Percentiles rank a stretch among this genome's conserved stretches.
phyloP scores from a whole-genome alignment of 2,888 invertebrate species.

The Leptinotarsa rubiginosa region DNA sequence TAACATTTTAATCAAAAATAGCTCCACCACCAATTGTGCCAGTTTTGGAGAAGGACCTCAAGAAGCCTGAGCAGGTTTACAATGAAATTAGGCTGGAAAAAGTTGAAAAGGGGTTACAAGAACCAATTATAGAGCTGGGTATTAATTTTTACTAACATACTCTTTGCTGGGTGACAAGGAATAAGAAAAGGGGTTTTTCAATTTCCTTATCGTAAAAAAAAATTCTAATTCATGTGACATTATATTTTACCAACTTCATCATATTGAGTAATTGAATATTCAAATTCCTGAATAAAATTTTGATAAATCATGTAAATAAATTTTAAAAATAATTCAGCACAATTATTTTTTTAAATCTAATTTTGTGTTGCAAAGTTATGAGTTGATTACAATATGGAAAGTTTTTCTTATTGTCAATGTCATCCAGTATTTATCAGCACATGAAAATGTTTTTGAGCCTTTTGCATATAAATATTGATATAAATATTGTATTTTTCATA shows the following conservation, averaged over 20 bases:
- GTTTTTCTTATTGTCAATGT: conserved; percentile 15
- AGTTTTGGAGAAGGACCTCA: conserved; percentile 48
- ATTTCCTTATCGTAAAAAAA: too few species aligned
- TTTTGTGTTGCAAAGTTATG: neutral
- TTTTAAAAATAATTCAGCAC: too few species aligned
- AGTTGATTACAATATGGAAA: neutral
- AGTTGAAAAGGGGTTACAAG: conserved; percentile 60
- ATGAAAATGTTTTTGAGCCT: too few species aligned
- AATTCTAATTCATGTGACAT: too few species aligned
- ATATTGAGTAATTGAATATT: too few species aligned
- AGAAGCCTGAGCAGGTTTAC: conserved; percentile 53
- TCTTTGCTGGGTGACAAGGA: neutral
- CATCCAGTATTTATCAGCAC: neutral
- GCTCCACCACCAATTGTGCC: conserved; percentile 55
- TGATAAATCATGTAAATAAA: too few species aligned
- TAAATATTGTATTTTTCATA: too few species aligned
- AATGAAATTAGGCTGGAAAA: conserved; percentile 67
- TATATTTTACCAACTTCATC: too few species aligned
- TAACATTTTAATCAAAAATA: conserved; percentile 36
- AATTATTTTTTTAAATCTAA: neutral
- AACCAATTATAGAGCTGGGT: conserved; percentile 62
- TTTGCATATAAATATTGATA: too few species aligned
- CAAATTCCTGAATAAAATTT: too few species aligned
- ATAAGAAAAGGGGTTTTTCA: neutral
- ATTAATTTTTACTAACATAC: conserved; percentile 37